Evolutionary conservation across 2,113 vertebrate species (phyloP), one percentile per base, ranked within the genome.

Genomic region (Chamaea fasciata): DNA sequence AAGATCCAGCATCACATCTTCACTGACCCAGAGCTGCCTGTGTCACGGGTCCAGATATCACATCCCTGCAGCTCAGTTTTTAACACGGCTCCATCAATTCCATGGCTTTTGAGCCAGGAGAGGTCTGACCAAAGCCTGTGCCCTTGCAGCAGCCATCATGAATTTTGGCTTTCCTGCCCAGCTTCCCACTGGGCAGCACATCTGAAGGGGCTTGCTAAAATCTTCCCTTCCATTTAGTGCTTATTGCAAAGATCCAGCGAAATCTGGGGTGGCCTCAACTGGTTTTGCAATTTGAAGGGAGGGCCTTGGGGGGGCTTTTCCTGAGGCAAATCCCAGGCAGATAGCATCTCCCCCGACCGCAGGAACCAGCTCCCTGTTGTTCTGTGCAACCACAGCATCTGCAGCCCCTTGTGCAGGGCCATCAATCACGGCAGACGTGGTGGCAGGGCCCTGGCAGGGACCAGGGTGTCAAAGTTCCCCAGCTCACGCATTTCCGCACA

Each of bases 311-410:
- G 44, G 64, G 35, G 70, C 59, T 86, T 42, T 50, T 77, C 63
- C 87, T 70, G 47, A 77, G 62, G 89, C 86, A 52, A 75, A 92
- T 47, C 77, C 83, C 89, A 68, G 76, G 94, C 88, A 78, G 92
- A 92, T 22, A 82, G 60, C 64, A 97, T 91, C 91, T 87, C 31
- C 62, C 64, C 10, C 8, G 15, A 42, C 73, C 55, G 0, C 86
- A 91, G 83, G 65, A 94, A 92, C 39, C 86, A 91, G 83, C 83
- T 90, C 76, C 91, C 92, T 16, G 73, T 50, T 57, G 83, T 64
- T 87, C 17, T 16, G 20, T 35, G 95, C 3, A 88, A 83, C 96
- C 96, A 74, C 96, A 96, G 96, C 96, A 86, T 95, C 95, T 95
- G 92, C 79, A 93, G 89, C 74, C 33, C 86, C 86, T 75, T 81